Evolutionary conservation across 1,140 invertebrate species (phyloP), one percentile per base, ranked within the genome.

Genomic region (Conopomorpha cramerella): DNA sequence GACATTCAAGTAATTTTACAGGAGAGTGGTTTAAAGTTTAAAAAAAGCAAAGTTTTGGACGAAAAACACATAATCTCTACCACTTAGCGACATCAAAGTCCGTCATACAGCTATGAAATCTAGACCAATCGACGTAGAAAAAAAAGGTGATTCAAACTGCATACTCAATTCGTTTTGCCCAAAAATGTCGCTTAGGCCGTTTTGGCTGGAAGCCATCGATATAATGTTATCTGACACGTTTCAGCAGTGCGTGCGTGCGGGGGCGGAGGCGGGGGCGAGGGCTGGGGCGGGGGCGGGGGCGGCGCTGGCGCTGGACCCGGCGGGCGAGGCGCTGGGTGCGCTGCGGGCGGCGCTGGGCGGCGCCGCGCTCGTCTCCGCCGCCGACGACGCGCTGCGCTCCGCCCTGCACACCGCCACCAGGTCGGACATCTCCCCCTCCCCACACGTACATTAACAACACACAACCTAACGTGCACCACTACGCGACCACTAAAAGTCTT

Each of bases 231-330:
- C 14, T 54, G n/a, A n/a, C n/a, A n/a, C n/a, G n/a, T n/a, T n/a
- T n/a, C n/a, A n/a, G n/a, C n/a, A n/a, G n/a, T n/a, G n/a, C 26
- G 46, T 32, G 78, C 62, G 55, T 49, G 53, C 43, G 52, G 74
- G 59, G 63, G 19, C 62, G 41, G 45, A 66, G n/a, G n/a, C n/a
- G n/a, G n/a, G n/a, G n/a, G n/a, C n/a, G n/a, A n/a, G n/a, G n/a
- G n/a, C n/a, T n/a, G 49, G 57, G 74, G 56, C 66, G 77, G 53
- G 50, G 80, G 2, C 34, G 81, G 41, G 66, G 81, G 2, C 90
- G n/a, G n/a, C 95, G 0, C 81, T 96, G 34, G 78, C 98, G 1
- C 80, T 98, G 15, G 96, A 99, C 77, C 92, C 95, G 2, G 92
- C 93, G 2, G 89, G 88, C 2, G 83, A 88, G 18, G 91, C 93